phyloP scores from a whole-genome alignment of 1,140 invertebrate species.

The Trichomalopsis sarcophagae region DNA sequence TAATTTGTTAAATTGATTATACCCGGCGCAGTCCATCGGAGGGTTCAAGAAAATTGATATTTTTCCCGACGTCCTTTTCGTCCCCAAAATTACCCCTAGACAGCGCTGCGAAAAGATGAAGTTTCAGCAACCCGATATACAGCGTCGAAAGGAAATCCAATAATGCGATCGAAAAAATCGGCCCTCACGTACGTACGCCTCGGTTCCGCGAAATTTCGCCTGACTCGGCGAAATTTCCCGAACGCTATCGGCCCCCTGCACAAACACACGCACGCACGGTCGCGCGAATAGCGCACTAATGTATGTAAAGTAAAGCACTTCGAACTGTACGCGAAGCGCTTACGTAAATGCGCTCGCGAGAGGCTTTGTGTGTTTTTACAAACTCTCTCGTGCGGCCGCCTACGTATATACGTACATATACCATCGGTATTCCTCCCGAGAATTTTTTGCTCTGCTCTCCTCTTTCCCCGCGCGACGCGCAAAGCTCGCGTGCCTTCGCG shows the following conservation, averaged over 20 bases:
- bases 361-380: constrained; percentile 52
- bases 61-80: neutral
- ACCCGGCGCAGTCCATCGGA: neutral
- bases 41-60: constrained; percentile 24
- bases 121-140: no score
- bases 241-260: neutral
- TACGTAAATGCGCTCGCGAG: constrained; percentile 49
- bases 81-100: no score
- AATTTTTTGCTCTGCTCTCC: neutral
- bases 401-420: no score
- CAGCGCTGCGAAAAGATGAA: neutral
- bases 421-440: neutral
- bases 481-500: neutral
- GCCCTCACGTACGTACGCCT: no score
- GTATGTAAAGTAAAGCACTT: constrained; percentile 54
- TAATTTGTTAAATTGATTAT: constrained; percentile 25
- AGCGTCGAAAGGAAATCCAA: neutral
- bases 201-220: neutral
- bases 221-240: constrained; percentile 27
- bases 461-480: neutral
- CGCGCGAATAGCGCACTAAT: constrained; percentile 42
- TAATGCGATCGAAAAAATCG: neutral
- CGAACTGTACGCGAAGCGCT: constrained; percentile 48
- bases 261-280: neutral
- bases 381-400: constrained; percentile 8